Percentiles rank a stretch among this genome's conserved stretches.
phyloP scores from a whole-genome alignment of 2,113 vertebrate genomes.

The Nannobrachium achirus region DNA sequence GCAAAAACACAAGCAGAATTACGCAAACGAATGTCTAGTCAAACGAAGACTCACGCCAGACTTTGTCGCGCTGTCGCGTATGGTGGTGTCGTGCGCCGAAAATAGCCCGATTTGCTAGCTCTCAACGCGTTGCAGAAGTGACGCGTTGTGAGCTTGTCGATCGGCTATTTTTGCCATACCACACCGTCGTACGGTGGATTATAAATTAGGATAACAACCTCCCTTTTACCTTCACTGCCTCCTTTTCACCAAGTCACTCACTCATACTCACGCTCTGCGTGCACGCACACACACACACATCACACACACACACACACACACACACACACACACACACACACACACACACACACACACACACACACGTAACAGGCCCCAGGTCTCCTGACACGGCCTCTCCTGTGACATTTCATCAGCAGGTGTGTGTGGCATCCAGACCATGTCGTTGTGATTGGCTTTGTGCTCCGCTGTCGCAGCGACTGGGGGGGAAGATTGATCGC shows the following conservation, averaged over 20 bases:
- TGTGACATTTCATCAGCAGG: conserved; percentile 73
- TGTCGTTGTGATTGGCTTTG: conserved; percentile 73
- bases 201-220: too few species aligned
- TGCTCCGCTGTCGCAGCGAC: conserved; percentile 62
- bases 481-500: conserved; percentile 68
- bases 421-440: conserved; percentile 49
- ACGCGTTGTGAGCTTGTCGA: too few species aligned
- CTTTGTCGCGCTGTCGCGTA: too few species aligned
- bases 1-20: too few species aligned
- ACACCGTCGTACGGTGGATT: too few species aligned
- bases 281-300: conserved; percentile 5
- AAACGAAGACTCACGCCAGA: too few species aligned
- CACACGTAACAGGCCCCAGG: conserved; percentile 32
- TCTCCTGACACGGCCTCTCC: conserved; percentile 58
- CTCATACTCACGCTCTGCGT: neutral
- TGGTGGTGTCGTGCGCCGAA: too few species aligned
- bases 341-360: conserved; percentile 10
- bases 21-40: too few species aligned
- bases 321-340: conserved; percentile 12
- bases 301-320: conserved; percentile 14
- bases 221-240: too few species aligned
- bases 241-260: neutral
- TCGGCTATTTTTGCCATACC: too few species aligned
- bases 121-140: too few species aligned
- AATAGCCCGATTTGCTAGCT: too few species aligned